Conservation (phyloP, 2,113 vertebrate species). For the pig (Sus scrofa) region T2T-Sscrofa CM000819.6:124462501-124463000, state of each 20-base stretch:
- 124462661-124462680: background rate
- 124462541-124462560: background rate
- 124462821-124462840: background rate
- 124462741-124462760: background rate
- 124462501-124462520: background rate
- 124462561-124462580: background rate
- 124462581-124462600: background rate
- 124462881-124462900: no score
- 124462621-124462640: background rate
- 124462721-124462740: background rate
- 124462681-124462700: background rate
- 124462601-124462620: background rate
- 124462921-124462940: no score
- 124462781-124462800: background rate
- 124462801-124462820: fast-evolving
- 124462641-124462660: background rate
- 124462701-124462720: background rate
- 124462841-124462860: no score
- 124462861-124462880: no score
- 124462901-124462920: no score
- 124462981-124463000: background rate
- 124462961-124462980: background rate
- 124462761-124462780: background rate
- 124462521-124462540: fast-evolving
- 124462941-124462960: no score